phyloP scores from a whole-genome alignment of 2,888 invertebrate species.

The Eulithis prunata region DNA sequence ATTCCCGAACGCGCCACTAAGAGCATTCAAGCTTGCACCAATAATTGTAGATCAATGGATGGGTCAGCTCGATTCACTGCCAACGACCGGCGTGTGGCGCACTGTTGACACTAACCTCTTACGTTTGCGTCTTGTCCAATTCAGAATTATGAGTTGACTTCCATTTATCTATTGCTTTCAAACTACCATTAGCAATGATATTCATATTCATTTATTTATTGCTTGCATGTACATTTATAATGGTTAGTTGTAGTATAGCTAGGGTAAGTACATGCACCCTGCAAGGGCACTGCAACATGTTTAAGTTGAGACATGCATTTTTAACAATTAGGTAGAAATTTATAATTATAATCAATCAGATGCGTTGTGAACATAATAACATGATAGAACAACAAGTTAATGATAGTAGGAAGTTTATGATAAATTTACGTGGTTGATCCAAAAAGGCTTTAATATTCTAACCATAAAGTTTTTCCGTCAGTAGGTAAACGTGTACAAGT shows the following conservation, averaged over 20 bases:
- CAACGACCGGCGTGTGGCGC: conserved; percentile 43
- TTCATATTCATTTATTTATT: too few species aligned
- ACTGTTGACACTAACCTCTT: conserved; percentile 51
- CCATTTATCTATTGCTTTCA: conserved; percentile 10
- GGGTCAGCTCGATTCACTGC: conserved; percentile 59
- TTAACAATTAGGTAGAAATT: too few species aligned
- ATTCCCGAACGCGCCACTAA: conserved; percentile 36
- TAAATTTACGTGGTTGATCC: background rate
- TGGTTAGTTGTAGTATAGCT: too few species aligned
- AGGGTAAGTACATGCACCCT: too few species aligned
- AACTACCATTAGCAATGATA: conserved; percentile 10
- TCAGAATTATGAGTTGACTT: conserved; percentile 18
- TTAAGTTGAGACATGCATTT: too few species aligned
- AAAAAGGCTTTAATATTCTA: too few species aligned
- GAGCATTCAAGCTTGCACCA: conserved; percentile 50
- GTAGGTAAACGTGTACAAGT: background rate
- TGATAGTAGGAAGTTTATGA: too few species aligned
- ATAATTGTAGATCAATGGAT: conserved; percentile 65
- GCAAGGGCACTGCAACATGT: too few species aligned
- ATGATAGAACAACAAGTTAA: too few species aligned
- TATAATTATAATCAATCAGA: too few species aligned
- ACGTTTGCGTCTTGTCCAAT: conserved; percentile 31
- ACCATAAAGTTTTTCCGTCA: background rate
- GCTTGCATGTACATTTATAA: too few species aligned
- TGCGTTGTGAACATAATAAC: too few species aligned